Percentiles rank a stretch among this genome's conserved stretches.
phyloP scores from a whole-genome alignment of 2,113 vertebrate species.

The Bagarius yarrelli region DNA sequence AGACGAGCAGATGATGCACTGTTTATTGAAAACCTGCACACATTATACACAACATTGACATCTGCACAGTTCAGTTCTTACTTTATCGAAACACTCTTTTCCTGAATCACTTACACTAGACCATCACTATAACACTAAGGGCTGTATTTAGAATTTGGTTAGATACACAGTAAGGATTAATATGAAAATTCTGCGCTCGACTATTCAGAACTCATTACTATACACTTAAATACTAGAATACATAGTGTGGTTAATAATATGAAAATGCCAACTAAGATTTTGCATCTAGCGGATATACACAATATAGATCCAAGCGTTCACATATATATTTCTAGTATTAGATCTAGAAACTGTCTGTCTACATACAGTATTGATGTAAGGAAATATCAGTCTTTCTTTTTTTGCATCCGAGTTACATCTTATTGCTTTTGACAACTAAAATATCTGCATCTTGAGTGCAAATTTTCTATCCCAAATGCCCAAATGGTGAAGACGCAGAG shows the following conservation, averaged over 20 bases:
- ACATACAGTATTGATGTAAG: neutral
- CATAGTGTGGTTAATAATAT: neutral
- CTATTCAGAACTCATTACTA: neutral
- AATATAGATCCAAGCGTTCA: neutral
- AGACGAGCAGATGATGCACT: neutral
- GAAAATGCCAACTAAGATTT: too few relatives aligned
- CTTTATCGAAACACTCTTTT: neutral
- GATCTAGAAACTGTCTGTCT: too few relatives aligned
- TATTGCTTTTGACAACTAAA: neutral
- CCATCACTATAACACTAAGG: conserved; percentile 9
- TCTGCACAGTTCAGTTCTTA: neutral
- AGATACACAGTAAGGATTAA: neutral
- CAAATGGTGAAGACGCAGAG: too few relatives aligned
- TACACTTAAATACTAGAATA: neutral
- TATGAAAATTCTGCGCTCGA: neutral
- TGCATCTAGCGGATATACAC: neutral
- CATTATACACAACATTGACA: neutral
- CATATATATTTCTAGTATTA: neutral
- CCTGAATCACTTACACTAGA: neutral
- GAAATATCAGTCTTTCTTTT: neutral
- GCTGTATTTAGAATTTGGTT: conserved; percentile 18
- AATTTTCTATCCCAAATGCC: neutral
- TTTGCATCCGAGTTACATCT: neutral
- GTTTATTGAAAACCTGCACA: neutral
- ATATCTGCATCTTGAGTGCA: neutral